Evolutionary conservation across 2,113 vertebrate genomes (phyloP).

Genomic region (Nothocercus nigrocapillus): DNA sequence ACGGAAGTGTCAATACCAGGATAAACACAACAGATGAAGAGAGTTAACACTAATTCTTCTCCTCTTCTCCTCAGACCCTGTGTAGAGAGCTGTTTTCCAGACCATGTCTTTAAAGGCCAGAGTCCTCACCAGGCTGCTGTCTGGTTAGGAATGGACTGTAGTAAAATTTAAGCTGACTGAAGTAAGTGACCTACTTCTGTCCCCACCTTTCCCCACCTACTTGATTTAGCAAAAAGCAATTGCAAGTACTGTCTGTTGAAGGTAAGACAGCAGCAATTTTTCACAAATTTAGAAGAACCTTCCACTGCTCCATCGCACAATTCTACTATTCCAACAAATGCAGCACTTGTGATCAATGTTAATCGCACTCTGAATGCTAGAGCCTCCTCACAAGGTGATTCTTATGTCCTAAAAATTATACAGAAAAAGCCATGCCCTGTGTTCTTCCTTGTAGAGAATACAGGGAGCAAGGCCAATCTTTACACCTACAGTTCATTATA

Average conservation of each 20-base stretch:
- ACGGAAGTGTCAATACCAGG: neutral
- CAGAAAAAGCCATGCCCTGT: neutral
- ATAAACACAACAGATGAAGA: neutral
- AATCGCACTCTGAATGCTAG: neutral
- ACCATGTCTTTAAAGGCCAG: neutral
- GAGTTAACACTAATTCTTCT: neutral
- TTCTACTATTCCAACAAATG: neutral
- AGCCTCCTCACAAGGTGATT: neutral
- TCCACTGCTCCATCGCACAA: neutral
- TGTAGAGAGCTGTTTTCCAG: neutral
- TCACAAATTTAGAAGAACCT: neutral
- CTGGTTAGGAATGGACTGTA: neutral
- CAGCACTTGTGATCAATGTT: neutral
- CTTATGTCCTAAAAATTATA: neutral
- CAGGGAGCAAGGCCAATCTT: neutral
- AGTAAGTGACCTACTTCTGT: neutral
- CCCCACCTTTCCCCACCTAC: neutral
- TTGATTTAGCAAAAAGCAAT: neutral
- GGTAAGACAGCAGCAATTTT: conserved; percentile 15
- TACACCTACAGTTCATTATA: neutral
- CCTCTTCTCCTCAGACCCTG: neutral
- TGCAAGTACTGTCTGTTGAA: conserved; percentile 36
- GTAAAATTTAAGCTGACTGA: neutral
- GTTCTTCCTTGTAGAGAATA: neutral
- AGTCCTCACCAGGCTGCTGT: neutral